Percentiles rank a stretch among this genome's conserved stretches.
Evolutionary conservation across 2,888 invertebrate genomes (phyloP).

Genomic region (Scaeva pyrastri): DNA sequence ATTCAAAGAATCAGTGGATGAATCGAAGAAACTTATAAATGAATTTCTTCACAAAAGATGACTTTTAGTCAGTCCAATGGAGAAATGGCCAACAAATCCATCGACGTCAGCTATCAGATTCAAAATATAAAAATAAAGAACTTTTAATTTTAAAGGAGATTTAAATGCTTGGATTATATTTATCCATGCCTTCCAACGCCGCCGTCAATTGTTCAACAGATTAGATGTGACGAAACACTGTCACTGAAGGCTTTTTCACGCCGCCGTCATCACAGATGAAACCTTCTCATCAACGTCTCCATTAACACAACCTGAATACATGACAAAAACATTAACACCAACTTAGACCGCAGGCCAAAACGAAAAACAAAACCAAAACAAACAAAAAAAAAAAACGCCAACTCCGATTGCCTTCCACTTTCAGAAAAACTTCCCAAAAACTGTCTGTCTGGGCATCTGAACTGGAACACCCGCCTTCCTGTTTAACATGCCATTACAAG

Average conservation of each 20-base stretch:
- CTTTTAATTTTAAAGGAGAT: too few species aligned
- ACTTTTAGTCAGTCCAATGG: too few species aligned
- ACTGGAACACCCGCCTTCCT: conserved; percentile 49
- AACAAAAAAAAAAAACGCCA: conserved; percentile 24
- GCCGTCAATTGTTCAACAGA: background rate
- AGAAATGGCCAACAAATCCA: too few species aligned
- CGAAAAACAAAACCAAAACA: too few species aligned
- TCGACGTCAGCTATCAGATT: too few species aligned
- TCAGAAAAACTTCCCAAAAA: conserved; percentile 5
- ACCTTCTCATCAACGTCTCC: conserved; percentile 21
- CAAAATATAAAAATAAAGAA: too few species aligned
- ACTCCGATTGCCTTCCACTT: background rate
- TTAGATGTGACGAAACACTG: background rate
- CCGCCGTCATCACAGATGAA: conserved; percentile 4
- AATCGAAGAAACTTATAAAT: too few species aligned
- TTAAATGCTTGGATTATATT: too few species aligned
- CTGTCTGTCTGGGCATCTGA: conserved; percentile 63
- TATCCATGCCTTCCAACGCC: too few species aligned
- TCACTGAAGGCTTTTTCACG: conserved; percentile 19
- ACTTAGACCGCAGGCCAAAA: conserved; percentile 50
- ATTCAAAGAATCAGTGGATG: too few species aligned
- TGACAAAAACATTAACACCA: conserved; percentile 65
- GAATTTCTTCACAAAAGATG: too few species aligned
- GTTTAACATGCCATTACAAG: conserved; percentile 74
- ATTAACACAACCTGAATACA: conserved; percentile 58